Evolutionary conservation across 2,797 vertebrate species (phyloP).

Genomic region (Poecilia wingei): DNA sequence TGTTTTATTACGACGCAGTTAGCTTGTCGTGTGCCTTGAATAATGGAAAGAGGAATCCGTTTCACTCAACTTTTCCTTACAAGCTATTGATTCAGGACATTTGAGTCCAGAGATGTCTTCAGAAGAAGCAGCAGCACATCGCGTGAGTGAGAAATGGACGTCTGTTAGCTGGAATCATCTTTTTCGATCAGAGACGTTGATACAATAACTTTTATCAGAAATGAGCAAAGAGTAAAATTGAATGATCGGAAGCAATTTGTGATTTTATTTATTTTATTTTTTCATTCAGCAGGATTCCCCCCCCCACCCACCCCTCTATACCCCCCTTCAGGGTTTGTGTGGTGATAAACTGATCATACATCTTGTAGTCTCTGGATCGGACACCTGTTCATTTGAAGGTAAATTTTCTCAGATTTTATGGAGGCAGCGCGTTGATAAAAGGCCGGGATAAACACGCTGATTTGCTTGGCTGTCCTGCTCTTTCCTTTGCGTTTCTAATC

Average conservation of each 20-base stretch:
- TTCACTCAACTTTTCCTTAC: neutral
- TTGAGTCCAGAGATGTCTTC: neutral
- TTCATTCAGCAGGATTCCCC: slow-evolving; percentile 12
- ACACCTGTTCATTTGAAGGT: slow-evolving; percentile 73
- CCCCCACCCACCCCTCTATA: neutral
- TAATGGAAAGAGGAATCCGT: neutral
- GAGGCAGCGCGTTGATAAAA: slow-evolving; percentile 71
- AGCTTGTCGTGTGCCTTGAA: neutral
- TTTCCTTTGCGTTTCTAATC: slow-evolving; percentile 74
- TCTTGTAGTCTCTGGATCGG: slow-evolving; percentile 15
- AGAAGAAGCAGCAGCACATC: neutral
- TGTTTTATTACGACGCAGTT: no score
- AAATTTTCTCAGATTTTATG: slow-evolving; percentile 76
- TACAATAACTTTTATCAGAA: slow-evolving; percentile 2
- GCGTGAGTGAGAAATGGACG: neutral
- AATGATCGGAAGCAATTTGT: neutral
- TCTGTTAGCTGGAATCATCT: neutral
- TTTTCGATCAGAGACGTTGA: slow-evolving; percentile 2
- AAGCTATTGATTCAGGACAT: neutral
- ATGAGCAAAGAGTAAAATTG: neutral
- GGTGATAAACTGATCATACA: slow-evolving; percentile 13
- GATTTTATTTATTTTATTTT: neutral
- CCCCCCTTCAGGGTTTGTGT: slow-evolving; percentile 1
- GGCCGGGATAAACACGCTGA: slow-evolving; percentile 47
- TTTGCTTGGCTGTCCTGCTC: slow-evolving; percentile 47